phyloP scores from a whole-genome alignment of 30 jellyfish, hydroid and myxozoan species.

The Mastigias papua region DNA sequence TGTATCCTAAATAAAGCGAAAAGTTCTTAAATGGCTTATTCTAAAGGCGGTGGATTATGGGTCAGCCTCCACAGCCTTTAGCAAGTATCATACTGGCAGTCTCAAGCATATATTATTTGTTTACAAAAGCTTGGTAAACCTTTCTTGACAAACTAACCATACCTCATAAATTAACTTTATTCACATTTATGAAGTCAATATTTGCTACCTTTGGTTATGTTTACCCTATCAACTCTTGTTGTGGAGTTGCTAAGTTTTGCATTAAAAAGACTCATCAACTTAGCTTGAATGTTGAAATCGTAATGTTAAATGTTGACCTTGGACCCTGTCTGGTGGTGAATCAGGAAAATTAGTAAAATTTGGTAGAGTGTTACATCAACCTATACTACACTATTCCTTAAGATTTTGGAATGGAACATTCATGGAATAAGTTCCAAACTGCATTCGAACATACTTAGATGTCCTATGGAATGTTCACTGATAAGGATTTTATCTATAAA shows the following conservation, averaged over 20 bases:
- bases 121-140: no score
- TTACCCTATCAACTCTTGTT: background rate
- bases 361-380: background rate
- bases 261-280: background rate
- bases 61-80: no score
- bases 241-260: background rate
- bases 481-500: background rate
- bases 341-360: background rate
- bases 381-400: conserved; percentile 7
- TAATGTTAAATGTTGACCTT: background rate
- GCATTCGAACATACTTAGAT: background rate
- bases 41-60: no score
- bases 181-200: no score
- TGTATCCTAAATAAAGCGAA: no score
- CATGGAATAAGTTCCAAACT: conserved; percentile 23
- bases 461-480: background rate
- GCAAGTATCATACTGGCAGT: no score
- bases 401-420: conserved; percentile 29
- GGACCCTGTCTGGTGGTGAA: conserved; percentile 24
- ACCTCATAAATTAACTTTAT: no score
- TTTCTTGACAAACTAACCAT: no score
- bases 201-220: no score
- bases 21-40: no score
- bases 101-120: no score
- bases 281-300: background rate